These are phyloP conservation scores for Notothenia coriiceps DNA, from an alignment of 2,113 vertebrate species.

Conservation along the genomic window DNA sequence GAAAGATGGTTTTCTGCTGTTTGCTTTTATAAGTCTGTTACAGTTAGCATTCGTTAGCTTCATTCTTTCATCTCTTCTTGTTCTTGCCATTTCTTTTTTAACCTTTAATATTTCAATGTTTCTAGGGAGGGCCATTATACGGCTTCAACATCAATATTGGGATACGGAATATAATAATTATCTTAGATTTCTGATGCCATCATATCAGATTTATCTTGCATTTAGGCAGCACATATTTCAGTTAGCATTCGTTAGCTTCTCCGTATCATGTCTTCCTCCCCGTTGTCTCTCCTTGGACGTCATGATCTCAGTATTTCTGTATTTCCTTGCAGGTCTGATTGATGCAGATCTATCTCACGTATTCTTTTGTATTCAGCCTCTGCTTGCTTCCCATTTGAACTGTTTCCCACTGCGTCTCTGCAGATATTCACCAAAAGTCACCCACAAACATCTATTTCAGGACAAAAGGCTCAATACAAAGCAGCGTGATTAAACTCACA, in stretches of 20 bases:
- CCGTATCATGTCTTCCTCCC: no score
- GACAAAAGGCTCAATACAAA: not conserved
- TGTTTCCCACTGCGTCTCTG: not conserved
- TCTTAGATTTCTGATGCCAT: no score
- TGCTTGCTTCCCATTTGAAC: not conserved
- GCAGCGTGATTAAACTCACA: not conserved
- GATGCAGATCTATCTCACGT: slow-evolving; percentile 26
- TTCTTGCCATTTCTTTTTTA: not conserved
- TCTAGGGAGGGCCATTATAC: no score
- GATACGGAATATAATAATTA: no score
- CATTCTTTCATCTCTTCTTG: slow-evolving; percentile 8
- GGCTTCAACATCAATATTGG: no score
- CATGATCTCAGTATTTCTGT: not conserved
- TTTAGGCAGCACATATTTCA: no score
- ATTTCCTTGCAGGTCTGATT: not conserved
- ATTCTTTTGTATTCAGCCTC: not conserved
- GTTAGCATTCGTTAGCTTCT: no score
- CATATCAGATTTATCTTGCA: no score
- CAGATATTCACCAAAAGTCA: not conserved
- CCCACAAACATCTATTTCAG: not conserved
- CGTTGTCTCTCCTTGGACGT: not conserved
- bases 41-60: slow-evolving; percentile 4
- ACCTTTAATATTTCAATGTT: not conserved
- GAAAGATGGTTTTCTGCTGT: no score
- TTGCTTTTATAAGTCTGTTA: no score